These are phyloP conservation scores for Philhelius pedissequus DNA, from an alignment of 2,888 invertebrate species.

Conservation along the genomic window DNA sequence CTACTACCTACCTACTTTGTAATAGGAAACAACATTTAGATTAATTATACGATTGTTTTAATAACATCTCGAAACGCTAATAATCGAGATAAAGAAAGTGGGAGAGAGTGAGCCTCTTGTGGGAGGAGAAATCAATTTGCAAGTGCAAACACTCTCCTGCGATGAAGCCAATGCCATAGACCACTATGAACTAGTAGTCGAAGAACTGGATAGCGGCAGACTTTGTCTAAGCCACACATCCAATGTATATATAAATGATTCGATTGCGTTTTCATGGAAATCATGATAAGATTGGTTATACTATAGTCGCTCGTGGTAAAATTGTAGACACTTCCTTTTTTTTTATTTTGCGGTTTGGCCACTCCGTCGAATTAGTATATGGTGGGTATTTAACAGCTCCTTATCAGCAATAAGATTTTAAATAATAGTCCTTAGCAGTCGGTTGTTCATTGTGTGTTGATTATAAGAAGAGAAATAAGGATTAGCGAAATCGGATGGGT, in stretches of 20 bases:
- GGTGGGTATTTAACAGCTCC: slow-evolving; percentile 16
- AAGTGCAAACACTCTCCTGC: slow-evolving; percentile 60
- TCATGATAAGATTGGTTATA: slow-evolving; percentile 18
- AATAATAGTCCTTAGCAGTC: slow-evolving; percentile 47
- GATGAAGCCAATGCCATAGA: background rate
- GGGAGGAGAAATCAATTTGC: slow-evolving; percentile 67
- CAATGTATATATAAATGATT: slow-evolving; percentile 12
- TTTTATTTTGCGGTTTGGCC: background rate
- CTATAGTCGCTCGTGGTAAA: background rate
- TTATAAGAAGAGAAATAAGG: slow-evolving; percentile 10
- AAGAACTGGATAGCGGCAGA: slow-evolving; percentile 31
- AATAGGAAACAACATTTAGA: slow-evolving; percentile 58
- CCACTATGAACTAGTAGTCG: background rate
- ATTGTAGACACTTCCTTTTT: slow-evolving; percentile 38
- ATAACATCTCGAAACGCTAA: slow-evolving; percentile 49
- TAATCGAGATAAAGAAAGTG: slow-evolving; percentile 52
- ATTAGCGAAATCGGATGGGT: background rate
- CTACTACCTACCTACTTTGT: background rate
- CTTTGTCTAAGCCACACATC: slow-evolving; percentile 26
- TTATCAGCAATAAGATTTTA: slow-evolving; percentile 43
- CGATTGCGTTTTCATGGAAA: slow-evolving; percentile 37
- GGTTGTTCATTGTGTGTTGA: slow-evolving; percentile 22
- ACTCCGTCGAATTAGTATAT: background rate
- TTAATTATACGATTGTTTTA: slow-evolving; percentile 67
- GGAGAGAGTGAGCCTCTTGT: slow-evolving; percentile 33